phyloP scores from a whole-genome alignment of 1,140 invertebrate genomes.

The Ceratina japonica region DNA sequence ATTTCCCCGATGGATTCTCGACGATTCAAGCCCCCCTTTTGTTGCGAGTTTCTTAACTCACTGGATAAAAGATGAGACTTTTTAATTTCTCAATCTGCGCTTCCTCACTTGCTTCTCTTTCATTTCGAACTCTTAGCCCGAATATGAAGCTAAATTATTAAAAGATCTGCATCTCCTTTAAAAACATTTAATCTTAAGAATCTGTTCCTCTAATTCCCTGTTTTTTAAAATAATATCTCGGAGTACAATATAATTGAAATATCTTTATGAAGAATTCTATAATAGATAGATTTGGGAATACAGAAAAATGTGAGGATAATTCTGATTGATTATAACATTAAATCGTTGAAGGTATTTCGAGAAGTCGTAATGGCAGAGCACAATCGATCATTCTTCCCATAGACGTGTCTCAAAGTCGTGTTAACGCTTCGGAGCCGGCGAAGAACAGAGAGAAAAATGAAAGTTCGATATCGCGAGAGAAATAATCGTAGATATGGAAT shows the following conservation, averaged over 20 bases:
- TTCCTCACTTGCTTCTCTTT: neutral
- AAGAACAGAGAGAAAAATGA: constrained; percentile 11
- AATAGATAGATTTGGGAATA: neutral
- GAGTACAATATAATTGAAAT: neutral
- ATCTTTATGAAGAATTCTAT: neutral
- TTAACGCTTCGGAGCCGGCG: constrained; percentile 6
- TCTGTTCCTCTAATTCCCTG: too few species aligned
- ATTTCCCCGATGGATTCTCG: neutral
- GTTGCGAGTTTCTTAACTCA: neutral
- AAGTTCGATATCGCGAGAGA: neutral
- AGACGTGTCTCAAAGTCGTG: constrained; percentile 20
- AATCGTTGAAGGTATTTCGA: constrained; percentile 12
- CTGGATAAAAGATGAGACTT: neutral
- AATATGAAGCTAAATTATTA: too few species aligned
- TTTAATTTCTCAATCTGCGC: neutral
- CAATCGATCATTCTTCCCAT: constrained; percentile 41
- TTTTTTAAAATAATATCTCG: too few species aligned
- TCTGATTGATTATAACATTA: constrained; percentile 34
- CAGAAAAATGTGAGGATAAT: constrained; percentile 2
- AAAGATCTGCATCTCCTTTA: too few species aligned
- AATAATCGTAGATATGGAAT: neutral
- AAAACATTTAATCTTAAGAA: too few species aligned
- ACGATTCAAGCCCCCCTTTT: neutral
- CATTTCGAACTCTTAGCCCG: neutral
- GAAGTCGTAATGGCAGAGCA: neutral